Evolutionary conservation across 1,140 invertebrate species (phyloP).

Genomic region (Habropoda laboriosa): DNA sequence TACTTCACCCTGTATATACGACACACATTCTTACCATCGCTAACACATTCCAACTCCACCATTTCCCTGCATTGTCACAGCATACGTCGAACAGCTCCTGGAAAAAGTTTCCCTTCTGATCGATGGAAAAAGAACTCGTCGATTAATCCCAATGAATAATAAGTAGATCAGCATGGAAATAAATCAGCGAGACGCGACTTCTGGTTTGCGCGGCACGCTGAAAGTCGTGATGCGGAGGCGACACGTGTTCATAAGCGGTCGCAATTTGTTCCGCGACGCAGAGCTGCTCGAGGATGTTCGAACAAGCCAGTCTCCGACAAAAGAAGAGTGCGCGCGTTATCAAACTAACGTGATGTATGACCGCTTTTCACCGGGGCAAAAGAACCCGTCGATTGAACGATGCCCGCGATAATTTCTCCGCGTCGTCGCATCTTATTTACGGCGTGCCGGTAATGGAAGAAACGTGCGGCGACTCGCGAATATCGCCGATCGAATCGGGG

Average conservation of each 20-base stretch:
- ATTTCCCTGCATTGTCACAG: neutral
- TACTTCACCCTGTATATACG: too few relatives aligned
- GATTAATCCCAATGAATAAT: neutral
- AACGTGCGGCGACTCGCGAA: constrained; percentile 72
- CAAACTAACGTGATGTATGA: constrained; percentile 40
- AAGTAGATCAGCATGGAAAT: neutral
- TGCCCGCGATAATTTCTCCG: constrained; percentile 66
- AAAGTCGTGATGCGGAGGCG: constrained; percentile 8
- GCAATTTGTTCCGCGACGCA: constrained; percentile 31
- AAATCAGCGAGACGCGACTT: constrained; percentile 5
- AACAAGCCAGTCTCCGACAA: too few relatives aligned
- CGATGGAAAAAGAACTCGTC: neutral
- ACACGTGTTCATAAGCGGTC: constrained; percentile 24
- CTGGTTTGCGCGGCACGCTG: neutral
- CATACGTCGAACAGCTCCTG: neutral
- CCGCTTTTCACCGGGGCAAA: constrained; percentile 53
- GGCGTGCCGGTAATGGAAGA: constrained; percentile 71
- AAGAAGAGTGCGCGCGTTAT: constrained; percentile 16
- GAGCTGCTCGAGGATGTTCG: too few relatives aligned
- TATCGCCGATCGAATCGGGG: constrained; percentile 69
- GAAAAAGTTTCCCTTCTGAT: neutral
- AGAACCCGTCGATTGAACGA: constrained; percentile 55
- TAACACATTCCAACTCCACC: too few relatives aligned
- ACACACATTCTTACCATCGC: too few relatives aligned
- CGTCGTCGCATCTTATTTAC: constrained; percentile 73